phyloP scores from a whole-genome alignment of 2,888 invertebrate genomes.

The Meta bourneti region DNA sequence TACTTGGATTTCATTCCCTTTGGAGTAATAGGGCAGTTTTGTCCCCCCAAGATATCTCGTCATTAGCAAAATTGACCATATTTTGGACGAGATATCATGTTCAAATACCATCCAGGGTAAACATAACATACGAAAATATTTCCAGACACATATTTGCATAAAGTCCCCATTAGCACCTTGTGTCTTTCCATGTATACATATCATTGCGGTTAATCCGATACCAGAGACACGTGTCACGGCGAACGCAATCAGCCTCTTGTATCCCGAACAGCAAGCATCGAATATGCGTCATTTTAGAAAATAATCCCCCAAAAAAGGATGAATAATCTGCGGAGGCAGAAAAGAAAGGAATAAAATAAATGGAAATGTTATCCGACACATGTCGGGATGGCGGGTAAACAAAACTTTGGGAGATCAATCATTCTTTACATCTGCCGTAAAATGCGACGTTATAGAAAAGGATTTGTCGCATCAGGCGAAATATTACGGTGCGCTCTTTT shows the following conservation, averaged over 20 bases:
- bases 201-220: background rate
- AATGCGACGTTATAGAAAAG: slow-evolving; percentile 8
- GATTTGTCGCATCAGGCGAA: background rate
- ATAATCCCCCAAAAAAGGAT: background rate
- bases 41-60: no score
- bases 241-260: background rate
- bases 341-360: slow-evolving; percentile 2
- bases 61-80: no score
- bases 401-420: slow-evolving; percentile 22
- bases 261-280: background rate
- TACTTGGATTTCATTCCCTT: no score
- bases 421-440: slow-evolving; percentile 14
- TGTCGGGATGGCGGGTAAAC: slow-evolving; percentile 23
- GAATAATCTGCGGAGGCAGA: background rate
- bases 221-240: background rate
- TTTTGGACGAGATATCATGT: no score
- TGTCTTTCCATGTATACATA: no score
- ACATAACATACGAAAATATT: no score
- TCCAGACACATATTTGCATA: no score
- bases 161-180: no score
- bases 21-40: no score
- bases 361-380: slow-evolving; percentile 29
- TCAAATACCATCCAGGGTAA: no score
- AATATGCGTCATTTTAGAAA: background rate
- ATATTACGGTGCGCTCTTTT: background rate